A percentile compares a stretch with the other conserved stretches of the same genome.
These are phyloP conservation scores for Drosophila suboccidentalis DNA, from an alignment of 2,888 invertebrate genomes.

Conservation along the genomic window DNA sequence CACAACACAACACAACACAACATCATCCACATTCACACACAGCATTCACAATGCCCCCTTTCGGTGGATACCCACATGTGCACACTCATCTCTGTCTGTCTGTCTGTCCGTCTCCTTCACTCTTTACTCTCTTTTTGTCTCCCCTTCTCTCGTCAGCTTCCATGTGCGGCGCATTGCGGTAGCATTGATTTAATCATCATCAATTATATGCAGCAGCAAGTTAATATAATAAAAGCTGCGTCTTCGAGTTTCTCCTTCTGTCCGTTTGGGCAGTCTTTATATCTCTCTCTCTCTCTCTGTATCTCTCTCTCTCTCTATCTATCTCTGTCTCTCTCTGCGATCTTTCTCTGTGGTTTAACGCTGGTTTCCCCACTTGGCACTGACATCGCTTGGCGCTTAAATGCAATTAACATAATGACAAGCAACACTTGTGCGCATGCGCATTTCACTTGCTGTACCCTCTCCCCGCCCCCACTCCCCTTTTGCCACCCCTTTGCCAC, in stretches of 20 bases:
- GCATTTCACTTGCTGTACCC: constrained; percentile 69
- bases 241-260: constrained; percentile 37
- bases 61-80: no score
- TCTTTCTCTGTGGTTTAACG: constrained; percentile 4
- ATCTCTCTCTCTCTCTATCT: constrained; percentile 1
- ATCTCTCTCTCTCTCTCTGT: background rate
- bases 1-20: constrained; percentile 14
- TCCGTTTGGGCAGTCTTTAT: constrained; percentile 18
- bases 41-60: constrained; percentile 17
- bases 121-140: background rate
- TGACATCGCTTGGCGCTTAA: constrained; percentile 73
- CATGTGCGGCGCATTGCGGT: constrained; percentile 77
- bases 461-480: background rate
- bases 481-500: no score
- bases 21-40: constrained; percentile 21
- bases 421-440: constrained; percentile 81
- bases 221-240: constrained; percentile 82
- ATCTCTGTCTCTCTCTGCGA: background rate
- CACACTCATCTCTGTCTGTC: no score
- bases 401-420: constrained; percentile 83
- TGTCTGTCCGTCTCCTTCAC: background rate
- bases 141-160: background rate
- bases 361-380: constrained; percentile 4
- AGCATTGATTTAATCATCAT: constrained; percentile 85
- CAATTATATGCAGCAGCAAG: constrained; percentile 84